phyloP scores from a whole-genome alignment of 2,113 vertebrate genomes.

The Patagioenas fasciata region DNA sequence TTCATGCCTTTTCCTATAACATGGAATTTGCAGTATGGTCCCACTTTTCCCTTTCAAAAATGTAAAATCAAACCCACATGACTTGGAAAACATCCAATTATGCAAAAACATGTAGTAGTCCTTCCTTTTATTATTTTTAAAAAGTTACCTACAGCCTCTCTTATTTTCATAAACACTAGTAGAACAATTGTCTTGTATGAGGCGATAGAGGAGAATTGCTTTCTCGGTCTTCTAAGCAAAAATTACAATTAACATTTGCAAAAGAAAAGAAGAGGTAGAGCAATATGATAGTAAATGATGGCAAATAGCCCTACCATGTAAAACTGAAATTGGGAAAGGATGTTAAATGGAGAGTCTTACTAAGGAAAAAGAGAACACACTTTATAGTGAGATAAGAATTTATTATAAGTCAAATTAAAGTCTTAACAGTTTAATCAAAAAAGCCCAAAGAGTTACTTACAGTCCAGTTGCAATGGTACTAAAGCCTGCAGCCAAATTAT shows the following conservation, averaged over 20 bases:
- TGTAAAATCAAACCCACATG: background rate
- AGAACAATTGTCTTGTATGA: background rate
- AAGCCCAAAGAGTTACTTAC: background rate
- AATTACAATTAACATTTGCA: background rate
- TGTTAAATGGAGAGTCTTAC: background rate
- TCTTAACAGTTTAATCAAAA: background rate
- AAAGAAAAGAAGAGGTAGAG: background rate
- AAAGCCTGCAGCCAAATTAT: background rate
- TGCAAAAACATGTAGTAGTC: background rate
- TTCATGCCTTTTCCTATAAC: background rate
- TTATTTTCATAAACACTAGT: background rate
- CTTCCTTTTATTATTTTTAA: background rate
- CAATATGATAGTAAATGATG: fast-evolving
- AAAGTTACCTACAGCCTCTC: background rate
- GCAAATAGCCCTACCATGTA: background rate
- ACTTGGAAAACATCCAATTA: background rate
- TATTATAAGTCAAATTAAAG: background rate
- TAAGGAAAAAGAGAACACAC: background rate
- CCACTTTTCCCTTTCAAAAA: background rate
- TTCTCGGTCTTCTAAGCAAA: background rate
- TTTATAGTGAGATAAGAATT: fast-evolving
- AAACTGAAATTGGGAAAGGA: background rate
- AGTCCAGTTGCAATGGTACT: background rate
- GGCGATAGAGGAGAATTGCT: background rate
- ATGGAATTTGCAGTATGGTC: fast-evolving